A percentile compares a stretch with the other conserved stretches of the same genome.
These are phyloP conservation scores for Echiichthys vipera DNA, from an alignment of 2,797 vertebrate species.

Conservation along the genomic window DNA sequence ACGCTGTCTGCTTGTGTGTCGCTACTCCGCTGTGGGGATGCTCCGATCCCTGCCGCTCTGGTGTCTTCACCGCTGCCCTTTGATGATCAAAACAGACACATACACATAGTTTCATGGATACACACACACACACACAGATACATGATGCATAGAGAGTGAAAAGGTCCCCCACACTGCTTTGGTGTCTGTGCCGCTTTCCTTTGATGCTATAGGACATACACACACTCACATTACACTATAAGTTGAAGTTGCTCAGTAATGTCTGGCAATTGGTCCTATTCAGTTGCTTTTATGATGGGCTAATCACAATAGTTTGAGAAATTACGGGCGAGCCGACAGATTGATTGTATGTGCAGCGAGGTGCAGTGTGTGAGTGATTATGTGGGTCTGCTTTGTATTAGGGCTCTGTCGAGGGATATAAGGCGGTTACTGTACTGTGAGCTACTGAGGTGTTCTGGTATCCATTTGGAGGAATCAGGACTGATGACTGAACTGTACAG, in stretches of 20 bases:
- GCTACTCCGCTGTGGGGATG: conserved; percentile 69
- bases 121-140: conserved; percentile 16
- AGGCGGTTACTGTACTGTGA: conserved; percentile 70
- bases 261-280: conserved; percentile 68
- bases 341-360: conserved; percentile 74
- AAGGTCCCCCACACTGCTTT: conserved; percentile 34
- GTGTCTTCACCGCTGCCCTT: conserved; percentile 78
- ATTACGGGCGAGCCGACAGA: conserved; percentile 65
- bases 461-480: conserved; percentile 89
- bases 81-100: conserved; percentile 60
- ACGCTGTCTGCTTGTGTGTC: conserved; percentile 72
- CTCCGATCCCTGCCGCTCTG: conserved; percentile 70
- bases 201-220: conserved; percentile 61
- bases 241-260: conserved; percentile 61
- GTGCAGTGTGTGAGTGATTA: conserved; percentile 79
- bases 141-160: conserved; percentile 17
- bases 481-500: conserved; percentile 85
- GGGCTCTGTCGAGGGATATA: conserved; percentile 63
- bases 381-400: conserved; percentile 74
- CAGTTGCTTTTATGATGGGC: conserved; percentile 75
- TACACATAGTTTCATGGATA: conserved; percentile 15
- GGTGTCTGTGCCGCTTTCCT: conserved; percentile 30
- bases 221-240: conserved; percentile 53
- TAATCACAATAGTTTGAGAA: conserved; percentile 80
- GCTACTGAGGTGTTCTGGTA: conserved; percentile 91